A percentile compares a stretch with the other conserved stretches of the same genome.
Conservation (phyloP, 30 jellyfish, hydroid and myxozoan genomes). For the Chrysaora quinquecirrha region DNA sequence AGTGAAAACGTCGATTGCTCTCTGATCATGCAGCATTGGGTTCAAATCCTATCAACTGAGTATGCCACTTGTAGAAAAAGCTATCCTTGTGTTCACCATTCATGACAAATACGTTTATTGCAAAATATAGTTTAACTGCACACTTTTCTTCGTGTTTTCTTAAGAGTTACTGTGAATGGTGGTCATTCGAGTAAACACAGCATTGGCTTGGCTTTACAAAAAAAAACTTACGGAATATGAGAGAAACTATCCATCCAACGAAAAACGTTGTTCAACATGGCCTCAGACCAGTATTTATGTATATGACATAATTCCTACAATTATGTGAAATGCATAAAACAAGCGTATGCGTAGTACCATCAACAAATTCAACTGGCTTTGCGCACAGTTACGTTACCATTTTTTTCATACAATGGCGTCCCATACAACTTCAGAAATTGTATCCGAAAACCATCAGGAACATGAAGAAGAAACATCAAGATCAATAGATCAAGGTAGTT, state of each 20-base stretch:
- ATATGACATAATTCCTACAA: not conserved
- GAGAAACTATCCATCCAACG: constrained; percentile 52
- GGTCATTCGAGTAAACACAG: no score
- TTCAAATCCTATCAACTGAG: no score
- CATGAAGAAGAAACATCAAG: not conserved
- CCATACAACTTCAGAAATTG: not conserved
- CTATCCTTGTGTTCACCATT: no score
- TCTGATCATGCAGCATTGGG: no score
- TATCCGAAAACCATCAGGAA: not conserved
- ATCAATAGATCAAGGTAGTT: not conserved
- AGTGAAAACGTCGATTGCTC: no score
- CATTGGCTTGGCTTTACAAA: no score
- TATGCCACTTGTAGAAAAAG: no score
- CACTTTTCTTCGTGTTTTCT: not conserved
- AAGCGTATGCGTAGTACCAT: constrained; percentile 1
- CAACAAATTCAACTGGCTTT: not conserved
- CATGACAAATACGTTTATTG: no score
- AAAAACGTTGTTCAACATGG: constrained; percentile 19
- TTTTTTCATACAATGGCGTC: not conserved
- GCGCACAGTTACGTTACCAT: not conserved
- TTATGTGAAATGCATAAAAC: not conserved
- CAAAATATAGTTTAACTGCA: not conserved
- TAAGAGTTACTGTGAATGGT: not conserved
- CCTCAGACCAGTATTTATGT: constrained; percentile 33
- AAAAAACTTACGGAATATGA: not conserved